Conservation (phyloP, 1,140 invertebrate genomes). For the Arctopsyche grandis region DNA sequence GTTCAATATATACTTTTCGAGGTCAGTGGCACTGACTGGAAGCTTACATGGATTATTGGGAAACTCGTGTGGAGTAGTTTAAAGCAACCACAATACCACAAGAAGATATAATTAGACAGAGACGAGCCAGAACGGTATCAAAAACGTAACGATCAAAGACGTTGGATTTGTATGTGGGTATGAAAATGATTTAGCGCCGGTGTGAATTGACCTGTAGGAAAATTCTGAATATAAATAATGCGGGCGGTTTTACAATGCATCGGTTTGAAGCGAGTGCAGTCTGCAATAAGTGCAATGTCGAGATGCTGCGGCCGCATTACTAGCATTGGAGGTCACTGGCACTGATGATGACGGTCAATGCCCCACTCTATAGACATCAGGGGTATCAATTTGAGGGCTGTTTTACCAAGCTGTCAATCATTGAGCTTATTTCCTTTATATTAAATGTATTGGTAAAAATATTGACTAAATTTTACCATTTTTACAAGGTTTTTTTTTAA, state of each 20-base stretch:
- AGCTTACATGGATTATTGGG: too few species aligned
- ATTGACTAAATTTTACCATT: too few species aligned
- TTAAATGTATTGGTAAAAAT: too few species aligned
- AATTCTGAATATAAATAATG: neutral
- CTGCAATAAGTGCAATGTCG: conserved; percentile 11
- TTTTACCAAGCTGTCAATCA: neutral
- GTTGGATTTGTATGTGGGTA: too few species aligned
- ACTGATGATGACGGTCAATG: conserved; percentile 49
- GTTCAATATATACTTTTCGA: conserved; percentile 36
- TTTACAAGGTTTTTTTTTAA: too few species aligned
- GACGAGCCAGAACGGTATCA: too few species aligned
- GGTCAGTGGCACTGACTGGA: conserved; percentile 50
- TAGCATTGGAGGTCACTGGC: conserved; percentile 52
- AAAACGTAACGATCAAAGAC: too few species aligned
- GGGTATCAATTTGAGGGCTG: neutral
- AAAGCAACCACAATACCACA: neutral
- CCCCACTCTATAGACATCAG: conserved; percentile 43
- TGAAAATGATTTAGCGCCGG: too few species aligned
- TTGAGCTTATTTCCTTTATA: too few species aligned
- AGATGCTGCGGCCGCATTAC: conserved; percentile 40
- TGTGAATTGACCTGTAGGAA: too few species aligned
- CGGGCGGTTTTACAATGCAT: neutral
- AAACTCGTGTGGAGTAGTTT: neutral
- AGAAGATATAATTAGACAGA: too few species aligned
- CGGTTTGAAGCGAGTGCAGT: conserved; percentile 6